Conservation (phyloP, 23 tunicate genomes). For the Trididemnum clinides region DNA sequence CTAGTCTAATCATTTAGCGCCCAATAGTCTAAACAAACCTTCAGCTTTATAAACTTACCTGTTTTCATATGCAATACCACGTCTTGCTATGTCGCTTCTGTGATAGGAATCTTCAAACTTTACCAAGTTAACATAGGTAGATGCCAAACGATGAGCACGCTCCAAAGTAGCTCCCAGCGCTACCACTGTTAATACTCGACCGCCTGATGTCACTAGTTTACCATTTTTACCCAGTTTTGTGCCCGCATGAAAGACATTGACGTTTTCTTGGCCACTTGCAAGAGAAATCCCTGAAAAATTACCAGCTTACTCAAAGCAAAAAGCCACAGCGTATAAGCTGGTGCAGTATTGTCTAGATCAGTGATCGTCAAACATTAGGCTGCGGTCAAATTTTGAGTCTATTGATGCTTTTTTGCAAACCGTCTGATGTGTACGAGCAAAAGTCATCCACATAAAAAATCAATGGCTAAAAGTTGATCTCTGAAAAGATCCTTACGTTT, state of each 20-base stretch:
- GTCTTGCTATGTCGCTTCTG: constrained; percentile 64
- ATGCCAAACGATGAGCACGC: constrained; percentile 1
- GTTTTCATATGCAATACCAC: constrained; percentile 27
- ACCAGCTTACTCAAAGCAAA: too few species aligned
- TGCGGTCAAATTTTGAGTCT: too few species aligned
- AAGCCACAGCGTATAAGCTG: background rate
- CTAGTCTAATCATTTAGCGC: too few species aligned
- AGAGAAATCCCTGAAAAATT: background rate
- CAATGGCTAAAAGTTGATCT: too few species aligned
- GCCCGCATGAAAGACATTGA: constrained; percentile 72
- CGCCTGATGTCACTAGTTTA: constrained; percentile 70
- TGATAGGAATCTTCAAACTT: constrained; percentile 47
- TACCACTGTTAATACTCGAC: constrained; percentile 67
- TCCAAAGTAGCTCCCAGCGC: constrained; percentile 6
- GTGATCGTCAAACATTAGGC: background rate
- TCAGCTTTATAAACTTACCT: too few species aligned
- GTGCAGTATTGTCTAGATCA: background rate
- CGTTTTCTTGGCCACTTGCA: background rate
- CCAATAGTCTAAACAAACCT: too few species aligned
- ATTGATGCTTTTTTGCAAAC: too few species aligned
- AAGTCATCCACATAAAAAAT: too few species aligned
- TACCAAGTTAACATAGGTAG: constrained; percentile 13
- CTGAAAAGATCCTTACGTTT: too few species aligned
- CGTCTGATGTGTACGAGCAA: too few species aligned
- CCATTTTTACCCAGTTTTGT: constrained; percentile 17